Evolutionary conservation across 2,888 invertebrate genomes (phyloP), one percentile per base, ranked within the genome.

Genomic region (Caradrina clavipalpis): DNA sequence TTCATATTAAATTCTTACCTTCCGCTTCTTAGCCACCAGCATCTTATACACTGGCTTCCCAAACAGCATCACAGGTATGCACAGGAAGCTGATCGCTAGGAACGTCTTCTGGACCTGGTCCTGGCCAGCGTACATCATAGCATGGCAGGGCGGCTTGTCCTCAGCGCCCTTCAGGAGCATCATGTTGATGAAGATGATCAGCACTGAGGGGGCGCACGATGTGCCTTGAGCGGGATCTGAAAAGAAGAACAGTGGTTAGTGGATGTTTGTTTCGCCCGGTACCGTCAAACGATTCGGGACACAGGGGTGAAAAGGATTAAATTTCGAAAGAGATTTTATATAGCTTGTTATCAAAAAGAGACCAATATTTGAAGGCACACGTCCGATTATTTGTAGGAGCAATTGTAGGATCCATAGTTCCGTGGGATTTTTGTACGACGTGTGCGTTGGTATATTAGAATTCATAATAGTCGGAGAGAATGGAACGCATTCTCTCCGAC

Each of bases 121-220:
- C 87, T 97, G 97, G 0, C 96, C 96, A 0, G 94, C 90, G 74
- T 96, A 97, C 97, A 97, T 97, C 83, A 95, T 96, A 1, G 94
- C 89, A 1, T 94, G 89, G 85, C 97, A 97, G 0, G 93, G 95
- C 0, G 89, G 83, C 10, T 92, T 92, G 13, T 90, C 89, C 0
- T 91, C 91, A 0, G 94, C 87, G 66, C 90, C 80, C 85, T 97
- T 97, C 85, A 97, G 90, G 83, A 97, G 93, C 94, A 97, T 97
- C 98, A 98, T 98, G 91, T 98, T 98, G 91, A 98, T 98, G 87
- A 98, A 97, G 70, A 97, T 97, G 72, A 98, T 98, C 22, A 98
- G 96, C 0, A 98, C 97, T 39, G 97, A 98, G 0, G 98, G 98
- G 0, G 98, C 98, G 86, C 97, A 97, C 2, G 93, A 94, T 0